A percentile compares a stretch with the other conserved stretches of the same genome.
These are phyloP conservation scores for Adoxophyes honmai DNA, from an alignment of 1,140 invertebrate genomes.

Conservation along the genomic window DNA sequence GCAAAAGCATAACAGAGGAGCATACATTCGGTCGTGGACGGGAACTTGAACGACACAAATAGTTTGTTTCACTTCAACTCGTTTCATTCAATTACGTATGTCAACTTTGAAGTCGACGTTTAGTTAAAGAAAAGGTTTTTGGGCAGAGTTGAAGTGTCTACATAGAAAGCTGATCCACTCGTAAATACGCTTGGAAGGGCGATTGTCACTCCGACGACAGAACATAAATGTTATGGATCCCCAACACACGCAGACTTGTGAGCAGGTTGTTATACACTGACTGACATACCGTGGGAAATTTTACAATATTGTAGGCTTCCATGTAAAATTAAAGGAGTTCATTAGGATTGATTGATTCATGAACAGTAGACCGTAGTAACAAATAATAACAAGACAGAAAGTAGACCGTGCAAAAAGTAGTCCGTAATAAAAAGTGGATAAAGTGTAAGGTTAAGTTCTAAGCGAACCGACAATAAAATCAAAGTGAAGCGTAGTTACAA, in stretches of 20 bases:
- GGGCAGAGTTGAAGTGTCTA: slow-evolving; percentile 41
- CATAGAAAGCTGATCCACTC: slow-evolving; percentile 43
- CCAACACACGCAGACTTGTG: not conserved
- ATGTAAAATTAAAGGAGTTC: slow-evolving; percentile 64
- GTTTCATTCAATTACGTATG: slow-evolving; percentile 9
- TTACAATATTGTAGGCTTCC: slow-evolving; percentile 48
- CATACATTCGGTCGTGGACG: slow-evolving; percentile 33
- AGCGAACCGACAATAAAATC: slow-evolving; percentile 59
- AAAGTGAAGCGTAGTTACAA: slow-evolving; percentile 63
- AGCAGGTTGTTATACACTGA: not conserved
- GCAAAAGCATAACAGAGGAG: slow-evolving; percentile 57
- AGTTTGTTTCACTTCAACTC: slow-evolving; percentile 45
- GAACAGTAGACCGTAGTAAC: slow-evolving; percentile 31
- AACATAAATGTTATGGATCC: not conserved
- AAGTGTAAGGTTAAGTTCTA: slow-evolving; percentile 54
- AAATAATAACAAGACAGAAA: slow-evolving; percentile 48
- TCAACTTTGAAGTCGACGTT: not conserved
- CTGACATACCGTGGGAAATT: slow-evolving; percentile 28
- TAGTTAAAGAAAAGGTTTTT: not conserved
- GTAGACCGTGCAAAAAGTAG: slow-evolving; percentile 47
- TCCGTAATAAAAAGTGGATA: slow-evolving; percentile 39
- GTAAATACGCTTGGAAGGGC: slow-evolving; percentile 62
- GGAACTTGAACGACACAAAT: slow-evolving; percentile 24
- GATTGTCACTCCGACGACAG: slow-evolving; percentile 66
- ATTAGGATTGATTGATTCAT: slow-evolving; percentile 36